Base-by-base conservation (phyloP, 2,113 vertebrate species). In the Manacus vitellinus region DNA sequence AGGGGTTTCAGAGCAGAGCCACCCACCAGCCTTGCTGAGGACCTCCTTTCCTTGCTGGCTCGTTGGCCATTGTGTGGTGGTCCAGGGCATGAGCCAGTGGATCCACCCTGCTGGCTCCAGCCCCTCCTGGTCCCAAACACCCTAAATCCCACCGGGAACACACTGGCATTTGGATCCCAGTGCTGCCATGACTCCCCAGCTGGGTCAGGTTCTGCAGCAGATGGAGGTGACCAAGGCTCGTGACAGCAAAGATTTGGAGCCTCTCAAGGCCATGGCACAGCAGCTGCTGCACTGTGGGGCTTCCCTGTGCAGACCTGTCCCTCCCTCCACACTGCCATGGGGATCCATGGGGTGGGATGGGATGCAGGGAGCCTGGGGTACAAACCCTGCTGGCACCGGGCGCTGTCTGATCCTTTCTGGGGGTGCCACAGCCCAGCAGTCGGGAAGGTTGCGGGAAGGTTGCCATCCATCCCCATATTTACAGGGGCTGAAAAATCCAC, bases 91-190 rank as follows among this genome's bases (percentile, higher is more conserved):
- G 63, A 87, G 17, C 51, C 17, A 6, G 37, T 41, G 51, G 18
- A 12, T 78, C 22, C 28, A 62, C 28, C 24, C 41, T 22, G 8
- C 78, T 81, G 31, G 3, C 16, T 79, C 35, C 75, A 63, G 56
- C 31, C 20, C 13, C 9, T 79, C 41, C 18, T 56, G 23, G 4
- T 58, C 49, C 43, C 72, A 62, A 58, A 46, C 28, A 43, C 15
- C 43, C 49, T 89, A n/a, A 86, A 91, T 89, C 25, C 63, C 55
- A 25, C 28, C 1, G 0, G 67, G 33, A 92, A 13, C 5, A 2
- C 9, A 5, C 5, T 0, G 0, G 4, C 15, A 25, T 75, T 80
- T 54, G 71, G 44, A 56, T 88, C 39, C 28, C 0, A 0, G 0
- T 27, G 20, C 54, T 89, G 68, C 73, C 4, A 0, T 27, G 43